Evolutionary conservation across 1,140 invertebrate species (phyloP).

Genomic region (Tribolium castaneum): DNA sequence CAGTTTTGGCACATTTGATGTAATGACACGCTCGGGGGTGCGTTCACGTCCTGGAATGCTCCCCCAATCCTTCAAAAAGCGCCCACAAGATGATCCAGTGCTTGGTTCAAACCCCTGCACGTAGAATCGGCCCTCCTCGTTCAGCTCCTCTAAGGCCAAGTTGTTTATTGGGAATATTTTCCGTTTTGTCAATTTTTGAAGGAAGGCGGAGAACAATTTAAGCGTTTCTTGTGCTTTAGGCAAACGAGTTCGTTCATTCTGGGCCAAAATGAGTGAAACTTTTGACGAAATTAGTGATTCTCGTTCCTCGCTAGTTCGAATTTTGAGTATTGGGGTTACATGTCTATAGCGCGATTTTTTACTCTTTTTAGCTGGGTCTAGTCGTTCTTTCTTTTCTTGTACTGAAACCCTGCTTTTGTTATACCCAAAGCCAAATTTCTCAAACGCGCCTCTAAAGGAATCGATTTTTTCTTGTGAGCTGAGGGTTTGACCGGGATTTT

Average conservation of each 20-base stretch:
- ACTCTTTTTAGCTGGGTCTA: not conserved
- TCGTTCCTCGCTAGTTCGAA: constrained; percentile 1
- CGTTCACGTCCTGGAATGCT: constrained; percentile 57
- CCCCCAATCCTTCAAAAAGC: constrained; percentile 59
- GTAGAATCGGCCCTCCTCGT: constrained; percentile 45
- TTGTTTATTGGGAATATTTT: not conserved
- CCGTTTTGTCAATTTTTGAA: not conserved
- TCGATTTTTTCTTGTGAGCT: constrained; percentile 14
- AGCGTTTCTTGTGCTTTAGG: not conserved
- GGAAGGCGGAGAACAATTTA: not conserved
- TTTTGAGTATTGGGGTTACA: constrained; percentile 2
- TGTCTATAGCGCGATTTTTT: constrained; percentile 16
- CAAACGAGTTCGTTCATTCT: constrained; percentile 37
- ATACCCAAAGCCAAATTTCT: constrained; percentile 48
- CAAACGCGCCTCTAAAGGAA: constrained; percentile 27
- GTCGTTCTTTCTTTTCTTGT: not conserved
- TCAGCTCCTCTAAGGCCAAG: not conserved
- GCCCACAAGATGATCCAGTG: constrained; percentile 45
- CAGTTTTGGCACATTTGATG: not conserved
- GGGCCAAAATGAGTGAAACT: constrained; percentile 53
- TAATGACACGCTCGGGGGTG: constrained; percentile 40
- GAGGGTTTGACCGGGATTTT: constrained; percentile 49
- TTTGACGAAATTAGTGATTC: constrained; percentile 52
- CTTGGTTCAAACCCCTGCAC: constrained; percentile 48
- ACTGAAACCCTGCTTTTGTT: not conserved